These are phyloP conservation scores for Geodia barretti DNA, from an alignment of 37 sponge, comb jelly and placozoan species.

Conservation along the genomic window DNA sequence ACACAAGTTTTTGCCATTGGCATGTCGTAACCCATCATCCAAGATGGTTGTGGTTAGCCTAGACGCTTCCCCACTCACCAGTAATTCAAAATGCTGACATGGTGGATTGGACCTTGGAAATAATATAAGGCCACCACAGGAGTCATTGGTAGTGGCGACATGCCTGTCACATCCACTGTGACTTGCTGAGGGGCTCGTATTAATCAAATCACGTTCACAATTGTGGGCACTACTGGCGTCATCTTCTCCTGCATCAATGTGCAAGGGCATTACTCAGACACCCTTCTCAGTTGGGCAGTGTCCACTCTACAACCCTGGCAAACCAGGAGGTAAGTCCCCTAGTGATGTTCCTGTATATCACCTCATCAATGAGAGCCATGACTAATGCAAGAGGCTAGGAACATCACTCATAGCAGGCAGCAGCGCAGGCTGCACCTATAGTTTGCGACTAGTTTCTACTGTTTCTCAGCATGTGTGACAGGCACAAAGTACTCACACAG, in stretches of 20 bases:
- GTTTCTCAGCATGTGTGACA: conserved; percentile 80
- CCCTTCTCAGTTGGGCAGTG: conserved; percentile 87
- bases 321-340: conserved; percentile 77
- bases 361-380: conserved; percentile 60
- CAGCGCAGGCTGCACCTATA: too few species aligned
- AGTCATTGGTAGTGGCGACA: conserved; percentile 97
- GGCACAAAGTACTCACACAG: too few species aligned
- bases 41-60: too few species aligned
- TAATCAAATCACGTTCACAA: conserved; percentile 90
- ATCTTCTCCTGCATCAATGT: conserved; percentile 99
- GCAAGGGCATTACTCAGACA: conserved; percentile 95
- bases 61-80: too few species aligned
- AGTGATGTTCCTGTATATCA: conserved; percentile 85
- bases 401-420: conserved; percentile 94
- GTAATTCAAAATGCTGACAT: too few species aligned
- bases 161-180: conserved; percentile 98
- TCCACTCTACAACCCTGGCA: conserved; percentile 73
- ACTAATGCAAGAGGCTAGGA: conserved; percentile 70
- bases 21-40: too few species aligned
- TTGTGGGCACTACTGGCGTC: conserved; percentile 92
- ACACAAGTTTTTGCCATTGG: too few species aligned
- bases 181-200: conserved; percentile 94
- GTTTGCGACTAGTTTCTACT: too few species aligned
- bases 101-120: too few species aligned
- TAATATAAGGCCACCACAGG: too few species aligned